These are phyloP conservation scores for Pygoscelis adeliae DNA, from an alignment of 2,113 vertebrate genomes.

Conservation along the genomic window DNA sequence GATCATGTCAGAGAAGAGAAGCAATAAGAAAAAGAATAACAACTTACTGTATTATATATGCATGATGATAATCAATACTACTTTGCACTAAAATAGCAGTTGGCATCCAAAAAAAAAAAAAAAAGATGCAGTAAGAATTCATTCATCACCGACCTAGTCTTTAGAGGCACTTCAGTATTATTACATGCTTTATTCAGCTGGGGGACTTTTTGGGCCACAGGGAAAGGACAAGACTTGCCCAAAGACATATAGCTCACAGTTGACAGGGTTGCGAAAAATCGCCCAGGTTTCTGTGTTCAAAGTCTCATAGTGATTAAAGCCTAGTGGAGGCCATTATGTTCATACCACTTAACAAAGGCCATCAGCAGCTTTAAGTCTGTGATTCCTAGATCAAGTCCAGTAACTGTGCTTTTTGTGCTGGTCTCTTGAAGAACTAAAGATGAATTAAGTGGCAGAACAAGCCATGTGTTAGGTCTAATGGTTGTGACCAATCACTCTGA, in stretches of 20 bases:
- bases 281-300: neutral
- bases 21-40: constrained; percentile 21
- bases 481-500: neutral
- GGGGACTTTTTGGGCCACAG: neutral
- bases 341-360: neutral
- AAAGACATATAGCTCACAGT: neutral
- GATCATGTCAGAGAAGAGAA: neutral
- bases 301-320: neutral
- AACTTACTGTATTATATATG: neutral
- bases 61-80: constrained; percentile 33
- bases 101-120: neutral
- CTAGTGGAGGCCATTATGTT: neutral
- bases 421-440: neutral
- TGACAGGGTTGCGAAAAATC: neutral
- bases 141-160: neutral
- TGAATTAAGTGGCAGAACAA: neutral
- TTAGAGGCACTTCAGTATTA: neutral
- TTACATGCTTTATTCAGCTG: neutral
- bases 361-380: neutral
- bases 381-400: neutral
- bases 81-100: neutral
- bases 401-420: neutral
- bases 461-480: neutral
- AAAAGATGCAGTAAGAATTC: neutral
- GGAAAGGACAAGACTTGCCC: neutral